Percentiles rank a stretch among this genome's conserved stretches.
Conservation (phyloP, 2,797 vertebrate species). For the Cyclura pinguis region DNA sequence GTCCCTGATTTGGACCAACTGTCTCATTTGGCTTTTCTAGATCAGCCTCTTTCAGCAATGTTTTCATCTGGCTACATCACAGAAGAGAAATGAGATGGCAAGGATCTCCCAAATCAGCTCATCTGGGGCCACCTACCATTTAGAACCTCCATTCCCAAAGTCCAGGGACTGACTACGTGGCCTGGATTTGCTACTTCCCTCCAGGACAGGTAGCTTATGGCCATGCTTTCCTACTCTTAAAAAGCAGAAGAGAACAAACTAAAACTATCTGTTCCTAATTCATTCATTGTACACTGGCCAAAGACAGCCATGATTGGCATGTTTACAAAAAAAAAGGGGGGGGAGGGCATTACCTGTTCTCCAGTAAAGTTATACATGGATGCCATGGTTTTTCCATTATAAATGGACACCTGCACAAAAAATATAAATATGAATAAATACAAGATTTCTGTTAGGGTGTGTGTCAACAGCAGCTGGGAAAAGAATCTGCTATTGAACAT, state of each 20-base stretch:
- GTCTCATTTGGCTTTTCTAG: neutral
- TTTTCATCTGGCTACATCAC: neutral
- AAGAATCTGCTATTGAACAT: neutral
- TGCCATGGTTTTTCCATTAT: constrained; percentile 90
- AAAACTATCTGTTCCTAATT: neutral
- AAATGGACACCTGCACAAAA: constrained; percentile 90
- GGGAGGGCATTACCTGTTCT: constrained; percentile 84
- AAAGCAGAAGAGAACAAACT: neutral
- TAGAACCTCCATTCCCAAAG: neutral
- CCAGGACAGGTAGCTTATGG: neutral
- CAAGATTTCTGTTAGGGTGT: neutral
- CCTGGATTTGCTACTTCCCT: neutral
- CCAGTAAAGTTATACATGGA: constrained; percentile 95
- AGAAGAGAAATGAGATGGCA: neutral
- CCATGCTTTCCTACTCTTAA: neutral
- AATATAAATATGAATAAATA: constrained; percentile 26
- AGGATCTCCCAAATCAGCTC: neutral
- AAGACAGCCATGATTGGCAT: neutral
- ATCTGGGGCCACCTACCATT: neutral
- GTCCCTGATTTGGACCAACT: neutral
- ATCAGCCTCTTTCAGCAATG: neutral
- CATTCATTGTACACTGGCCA: neutral
- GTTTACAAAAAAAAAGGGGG: neutral
- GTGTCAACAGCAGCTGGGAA: neutral
- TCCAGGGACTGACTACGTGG: no score